Conservation (phyloP, 2,797 vertebrate species). For the Dendrocincla fuliginosa region DNA sequence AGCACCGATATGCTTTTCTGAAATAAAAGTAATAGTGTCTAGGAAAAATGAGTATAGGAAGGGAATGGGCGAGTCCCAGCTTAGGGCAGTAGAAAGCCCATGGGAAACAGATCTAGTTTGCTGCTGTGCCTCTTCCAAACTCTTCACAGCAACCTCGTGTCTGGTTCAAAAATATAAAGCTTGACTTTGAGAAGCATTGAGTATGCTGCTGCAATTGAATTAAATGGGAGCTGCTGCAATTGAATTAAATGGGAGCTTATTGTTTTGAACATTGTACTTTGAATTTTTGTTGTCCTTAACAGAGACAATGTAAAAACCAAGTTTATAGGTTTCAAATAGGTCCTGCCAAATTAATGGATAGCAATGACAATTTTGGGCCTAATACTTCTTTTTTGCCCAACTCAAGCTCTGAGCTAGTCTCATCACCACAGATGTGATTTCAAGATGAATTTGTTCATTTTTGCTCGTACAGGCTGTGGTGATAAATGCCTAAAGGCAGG, state of each 20-base stretch:
- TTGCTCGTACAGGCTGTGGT: not conserved
- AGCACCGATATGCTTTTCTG: not conserved
- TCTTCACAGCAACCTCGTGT: not conserved
- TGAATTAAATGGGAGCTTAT: not conserved
- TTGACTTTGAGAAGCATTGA: not conserved
- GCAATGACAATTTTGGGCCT: not conserved
- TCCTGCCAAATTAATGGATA: not conserved
- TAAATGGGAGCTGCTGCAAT: not conserved
- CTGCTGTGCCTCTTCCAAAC: not conserved
- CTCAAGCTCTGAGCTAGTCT: not conserved
- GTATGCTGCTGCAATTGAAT: not conserved
- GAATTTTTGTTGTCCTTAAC: not conserved
- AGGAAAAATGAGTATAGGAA: not conserved
- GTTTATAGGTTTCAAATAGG: not conserved
- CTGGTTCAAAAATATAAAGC: not conserved
- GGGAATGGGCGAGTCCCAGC: not conserved
- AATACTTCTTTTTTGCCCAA: not conserved
- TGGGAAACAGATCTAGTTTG: not conserved
- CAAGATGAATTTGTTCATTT: not conserved
- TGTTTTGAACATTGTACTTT: not conserved
- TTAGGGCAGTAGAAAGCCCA: not conserved
- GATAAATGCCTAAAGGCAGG: not conserved
- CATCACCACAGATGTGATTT: not conserved
- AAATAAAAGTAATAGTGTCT: not conserved
- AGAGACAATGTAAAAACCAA: not conserved